Conservation (phyloP, 2,113 vertebrate genomes). For the Mastomys coucha region DNA sequence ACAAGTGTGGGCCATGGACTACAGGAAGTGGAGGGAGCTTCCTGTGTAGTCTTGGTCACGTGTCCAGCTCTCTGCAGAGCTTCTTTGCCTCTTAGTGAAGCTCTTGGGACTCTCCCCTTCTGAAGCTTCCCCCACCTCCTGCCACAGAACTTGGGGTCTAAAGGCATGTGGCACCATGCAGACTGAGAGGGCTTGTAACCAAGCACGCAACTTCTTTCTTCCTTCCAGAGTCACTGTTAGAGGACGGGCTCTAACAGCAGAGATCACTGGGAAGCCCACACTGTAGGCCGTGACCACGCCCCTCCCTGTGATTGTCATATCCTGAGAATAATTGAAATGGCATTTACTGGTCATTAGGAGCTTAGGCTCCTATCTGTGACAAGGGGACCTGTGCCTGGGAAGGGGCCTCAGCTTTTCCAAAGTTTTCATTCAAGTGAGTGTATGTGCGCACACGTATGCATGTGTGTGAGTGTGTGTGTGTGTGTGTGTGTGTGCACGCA, state of each 20-base stretch:
- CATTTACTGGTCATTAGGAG: background rate
- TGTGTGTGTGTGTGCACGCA: background rate
- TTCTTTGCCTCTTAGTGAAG: too few species aligned
- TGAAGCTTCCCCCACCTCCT: fast-evolving
- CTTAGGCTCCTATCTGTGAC: background rate
- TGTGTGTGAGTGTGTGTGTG: background rate
- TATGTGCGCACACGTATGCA: too few species aligned
- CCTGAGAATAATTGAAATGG: background rate
- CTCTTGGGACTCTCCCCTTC: too few species aligned
- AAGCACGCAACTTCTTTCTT: fast-evolving
- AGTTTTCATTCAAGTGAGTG: background rate
- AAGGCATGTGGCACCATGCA: fast-evolving
- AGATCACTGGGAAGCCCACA: background rate
- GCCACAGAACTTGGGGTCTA: background rate
- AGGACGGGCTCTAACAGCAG: background rate
- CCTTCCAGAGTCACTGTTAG: background rate
- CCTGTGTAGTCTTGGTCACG: background rate
- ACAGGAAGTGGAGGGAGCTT: background rate
- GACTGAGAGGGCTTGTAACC: background rate
- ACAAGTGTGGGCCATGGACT: background rate
- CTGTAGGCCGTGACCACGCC: background rate
- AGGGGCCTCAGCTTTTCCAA: background rate
- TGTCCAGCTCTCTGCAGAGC: background rate
- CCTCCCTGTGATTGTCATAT: background rate
- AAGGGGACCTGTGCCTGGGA: background rate